Conservation (phyloP, 2,888 invertebrate genomes). For the Cantharis rustica region DNA sequence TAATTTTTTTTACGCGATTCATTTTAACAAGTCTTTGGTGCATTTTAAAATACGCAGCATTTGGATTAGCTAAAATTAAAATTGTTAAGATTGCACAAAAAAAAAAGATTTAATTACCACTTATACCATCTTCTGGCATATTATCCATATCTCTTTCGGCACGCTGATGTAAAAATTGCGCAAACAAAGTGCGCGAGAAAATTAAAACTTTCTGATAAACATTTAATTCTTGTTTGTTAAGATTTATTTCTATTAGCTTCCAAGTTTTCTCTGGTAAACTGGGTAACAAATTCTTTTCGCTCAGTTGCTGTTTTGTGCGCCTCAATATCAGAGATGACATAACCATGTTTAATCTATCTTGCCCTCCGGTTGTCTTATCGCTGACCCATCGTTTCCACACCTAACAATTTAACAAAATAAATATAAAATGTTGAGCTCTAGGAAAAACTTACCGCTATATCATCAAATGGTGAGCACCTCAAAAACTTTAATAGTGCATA, state of each 20-base stretch:
- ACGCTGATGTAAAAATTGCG: constrained; percentile 75
- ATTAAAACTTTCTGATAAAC: constrained; percentile 79
- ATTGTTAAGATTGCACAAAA: not conserved
- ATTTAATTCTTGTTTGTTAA: constrained; percentile 72
- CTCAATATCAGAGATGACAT: constrained; percentile 85
- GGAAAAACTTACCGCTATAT: constrained; percentile 62
- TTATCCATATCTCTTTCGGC: constrained; percentile 66
- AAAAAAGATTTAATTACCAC: too few relatives aligned
- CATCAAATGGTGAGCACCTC: constrained; percentile 86
- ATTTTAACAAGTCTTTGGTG: constrained; percentile 66
- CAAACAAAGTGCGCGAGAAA: constrained; percentile 75
- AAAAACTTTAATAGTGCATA: constrained; percentile 84
- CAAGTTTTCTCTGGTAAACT: constrained; percentile 66
- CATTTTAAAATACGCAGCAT: constrained; percentile 65
- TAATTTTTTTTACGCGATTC: constrained; percentile 59
- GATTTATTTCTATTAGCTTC: constrained; percentile 63
- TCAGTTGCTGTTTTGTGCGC: constrained; percentile 83
- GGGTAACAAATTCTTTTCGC: constrained; percentile 64
- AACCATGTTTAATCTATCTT: constrained; percentile 80
- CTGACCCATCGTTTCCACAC: constrained; percentile 95
- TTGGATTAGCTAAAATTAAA: constrained; percentile 36
- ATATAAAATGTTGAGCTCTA: not conserved
- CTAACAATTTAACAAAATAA: constrained; percentile 43
- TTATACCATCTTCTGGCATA: too few relatives aligned
- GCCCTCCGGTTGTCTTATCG: constrained; percentile 77